Evolutionary conservation across 2,113 vertebrate genomes (phyloP).

Genomic region (Gambusia affinis): DNA sequence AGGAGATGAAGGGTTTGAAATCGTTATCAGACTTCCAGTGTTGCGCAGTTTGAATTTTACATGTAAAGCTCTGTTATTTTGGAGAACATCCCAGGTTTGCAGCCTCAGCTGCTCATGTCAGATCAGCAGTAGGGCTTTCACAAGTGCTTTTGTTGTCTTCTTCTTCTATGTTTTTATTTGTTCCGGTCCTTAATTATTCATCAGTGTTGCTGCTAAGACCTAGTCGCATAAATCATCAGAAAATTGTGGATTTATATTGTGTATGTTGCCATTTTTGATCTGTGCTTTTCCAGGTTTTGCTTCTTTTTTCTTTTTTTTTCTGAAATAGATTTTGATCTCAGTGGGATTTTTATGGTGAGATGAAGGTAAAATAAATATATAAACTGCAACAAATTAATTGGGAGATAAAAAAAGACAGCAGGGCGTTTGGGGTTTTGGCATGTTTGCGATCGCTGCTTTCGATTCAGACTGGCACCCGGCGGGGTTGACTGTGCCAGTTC

Average conservation of each 20-base stretch:
- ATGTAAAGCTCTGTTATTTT: constrained; percentile 32
- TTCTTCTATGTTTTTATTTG: not conserved
- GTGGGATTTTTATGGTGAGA: not conserved
- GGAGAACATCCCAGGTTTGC: constrained; percentile 19
- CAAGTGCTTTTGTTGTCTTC: not conserved
- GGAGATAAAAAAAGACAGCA: constrained; percentile 8
- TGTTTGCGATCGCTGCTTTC: constrained; percentile 35
- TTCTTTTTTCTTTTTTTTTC: not conserved
- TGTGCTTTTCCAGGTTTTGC: not conserved
- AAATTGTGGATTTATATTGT: not conserved
- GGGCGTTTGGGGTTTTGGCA: constrained; percentile 15
- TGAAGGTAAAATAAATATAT: constrained; percentile 4
- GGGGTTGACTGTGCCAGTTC: constrained; percentile 12
- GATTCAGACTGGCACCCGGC: constrained; percentile 21
- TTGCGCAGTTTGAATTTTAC: constrained; percentile 41
- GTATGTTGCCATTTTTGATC: not conserved
- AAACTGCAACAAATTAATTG: not conserved
- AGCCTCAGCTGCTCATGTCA: not conserved
- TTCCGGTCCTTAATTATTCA: not conserved
- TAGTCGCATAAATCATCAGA: constrained; percentile 1
- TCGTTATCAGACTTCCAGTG: constrained; percentile 18
- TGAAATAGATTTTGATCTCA: constrained; percentile 9
- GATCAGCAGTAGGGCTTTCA: not conserved
- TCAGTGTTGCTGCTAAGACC: constrained; percentile 10
- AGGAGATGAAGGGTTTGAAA: constrained; percentile 34